Evolutionary conservation across 2,797 vertebrate genomes (phyloP), one percentile per base, ranked within the genome.

Genomic region (Zenarchopterus dispar): DNA sequence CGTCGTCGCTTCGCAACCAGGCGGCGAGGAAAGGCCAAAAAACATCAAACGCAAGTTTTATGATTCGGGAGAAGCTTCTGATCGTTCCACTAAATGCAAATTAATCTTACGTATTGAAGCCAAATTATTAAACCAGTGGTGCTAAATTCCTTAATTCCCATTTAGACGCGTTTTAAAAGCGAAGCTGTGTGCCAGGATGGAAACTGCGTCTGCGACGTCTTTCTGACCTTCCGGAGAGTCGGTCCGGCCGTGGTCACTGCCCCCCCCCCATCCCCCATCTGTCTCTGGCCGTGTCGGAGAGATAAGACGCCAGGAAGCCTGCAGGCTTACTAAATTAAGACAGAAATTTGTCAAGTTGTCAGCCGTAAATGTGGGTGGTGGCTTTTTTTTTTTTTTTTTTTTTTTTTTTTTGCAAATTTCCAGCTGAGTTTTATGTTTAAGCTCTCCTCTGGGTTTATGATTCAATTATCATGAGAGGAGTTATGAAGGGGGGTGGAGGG

Each of bases 21-120:
- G 36, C 7, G 1, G 1, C 23, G 28, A 24, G 21, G 65, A 56
- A 57, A 62, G 51, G 42, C 58, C 61, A 70, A 72, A 81, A 67
- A 5, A 67, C 71, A 71, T 23, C 59, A 64, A 57, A 68, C 44
- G 23, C 24, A 58, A 21, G 76, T 80, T 74, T 36, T 36, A 10
- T 36, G 33, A 13, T 2, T 36, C 4, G 33, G 9, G 9, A 11
- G 1, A 36, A n/a, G n/a, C 33, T 36, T 36, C 16, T 39, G 36
- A 5, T 8, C 7, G 16, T 15, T 39, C 16, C 13, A 39, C 16
- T 10, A 39, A 39, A 3, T 39, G 36, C 11, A 39, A 39, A 39
- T 15, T 10, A 36, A 39, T 15, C 28, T 28, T 8, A 16, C 1
- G 13, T 4, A 39, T 3, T 1, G 5, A 39, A 39, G 13, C 11